phyloP scores from a whole-genome alignment of 2,113 vertebrate species.

The Heteronetta atricapilla region DNA sequence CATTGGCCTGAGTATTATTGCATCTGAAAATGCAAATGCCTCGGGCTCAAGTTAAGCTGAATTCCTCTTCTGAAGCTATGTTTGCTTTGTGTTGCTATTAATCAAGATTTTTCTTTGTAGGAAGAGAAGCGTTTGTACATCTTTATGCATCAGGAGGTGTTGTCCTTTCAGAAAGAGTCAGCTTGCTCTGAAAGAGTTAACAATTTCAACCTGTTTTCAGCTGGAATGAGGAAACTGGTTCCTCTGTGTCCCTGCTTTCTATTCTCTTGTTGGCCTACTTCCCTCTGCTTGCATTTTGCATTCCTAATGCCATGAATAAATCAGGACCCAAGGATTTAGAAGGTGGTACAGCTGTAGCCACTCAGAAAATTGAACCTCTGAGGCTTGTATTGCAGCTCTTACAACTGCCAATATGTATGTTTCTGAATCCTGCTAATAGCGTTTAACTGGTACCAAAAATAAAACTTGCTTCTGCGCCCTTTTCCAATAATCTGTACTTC shows the following conservation, averaged over 20 bases:
- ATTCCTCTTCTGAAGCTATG: background rate
- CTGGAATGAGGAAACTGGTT: constrained; percentile 57
- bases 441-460: background rate
- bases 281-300: constrained; percentile 70
- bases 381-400: constrained; percentile 27
- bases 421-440: background rate
- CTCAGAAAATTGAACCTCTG: constrained; percentile 46
- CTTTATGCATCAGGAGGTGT: background rate
- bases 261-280: constrained; percentile 70
- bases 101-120: background rate
- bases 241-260: constrained; percentile 53
- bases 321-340: constrained; percentile 65
- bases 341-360: constrained; percentile 70
- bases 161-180: background rate
- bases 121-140: background rate
- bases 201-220: constrained; percentile 58
- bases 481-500: background rate
- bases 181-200: constrained; percentile 38
- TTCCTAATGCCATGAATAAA: constrained; percentile 74
- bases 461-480: background rate
- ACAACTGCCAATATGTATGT: background rate
- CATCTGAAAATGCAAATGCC: background rate
- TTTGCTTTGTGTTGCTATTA: background rate
- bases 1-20: background rate
- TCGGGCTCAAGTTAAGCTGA: background rate